phyloP scores from a whole-genome alignment of 2,888 invertebrate genomes.

The Teleogryllus oceanicus region DNA sequence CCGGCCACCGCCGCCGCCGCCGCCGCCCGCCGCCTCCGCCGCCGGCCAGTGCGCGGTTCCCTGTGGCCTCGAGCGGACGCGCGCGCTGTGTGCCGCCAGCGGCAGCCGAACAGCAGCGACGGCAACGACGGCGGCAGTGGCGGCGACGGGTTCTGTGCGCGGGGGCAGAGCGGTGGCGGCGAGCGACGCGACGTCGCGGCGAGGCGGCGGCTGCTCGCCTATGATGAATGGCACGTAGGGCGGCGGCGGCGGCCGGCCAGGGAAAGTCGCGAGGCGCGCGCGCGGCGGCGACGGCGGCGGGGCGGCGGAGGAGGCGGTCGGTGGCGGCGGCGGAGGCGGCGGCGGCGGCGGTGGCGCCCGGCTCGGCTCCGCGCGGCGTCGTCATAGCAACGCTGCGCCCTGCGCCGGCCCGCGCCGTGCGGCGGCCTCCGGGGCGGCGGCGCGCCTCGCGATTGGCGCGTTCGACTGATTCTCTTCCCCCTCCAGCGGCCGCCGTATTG shows the following conservation, averaged over 20 bases:
- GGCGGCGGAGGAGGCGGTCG: not conserved
- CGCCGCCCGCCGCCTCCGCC: not conserved
- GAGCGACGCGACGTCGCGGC: no score
- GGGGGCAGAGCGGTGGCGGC: no score
- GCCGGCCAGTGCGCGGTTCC: not conserved
- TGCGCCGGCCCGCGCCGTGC: not conserved
- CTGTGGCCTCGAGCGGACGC: not conserved
- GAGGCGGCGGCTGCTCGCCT: not conserved
- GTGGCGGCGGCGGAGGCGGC: not conserved
- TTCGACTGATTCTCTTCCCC: slow-evolving; percentile 18
- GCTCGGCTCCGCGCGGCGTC: not conserved
- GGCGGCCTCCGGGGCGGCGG: not conserved
- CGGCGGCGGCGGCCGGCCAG: not conserved
- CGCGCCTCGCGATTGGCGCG: not conserved
- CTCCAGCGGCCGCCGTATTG: not conserved
- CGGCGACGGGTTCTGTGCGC: no score
- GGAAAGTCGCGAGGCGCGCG: not conserved
- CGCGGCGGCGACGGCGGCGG: not conserved
- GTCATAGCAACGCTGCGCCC: slow-evolving; percentile 10
- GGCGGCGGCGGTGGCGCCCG: not conserved
- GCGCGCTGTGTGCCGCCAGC: not conserved
- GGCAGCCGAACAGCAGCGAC: no score
- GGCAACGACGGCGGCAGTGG: no score
- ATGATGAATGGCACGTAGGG: slow-evolving; percentile 3
- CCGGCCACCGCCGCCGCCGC: not conserved